A percentile compares a stretch with the other conserved stretches of the same genome.
Evolutionary conservation across 2,113 vertebrate species (phyloP).

Genomic region (Pelusios castaneus): DNA sequence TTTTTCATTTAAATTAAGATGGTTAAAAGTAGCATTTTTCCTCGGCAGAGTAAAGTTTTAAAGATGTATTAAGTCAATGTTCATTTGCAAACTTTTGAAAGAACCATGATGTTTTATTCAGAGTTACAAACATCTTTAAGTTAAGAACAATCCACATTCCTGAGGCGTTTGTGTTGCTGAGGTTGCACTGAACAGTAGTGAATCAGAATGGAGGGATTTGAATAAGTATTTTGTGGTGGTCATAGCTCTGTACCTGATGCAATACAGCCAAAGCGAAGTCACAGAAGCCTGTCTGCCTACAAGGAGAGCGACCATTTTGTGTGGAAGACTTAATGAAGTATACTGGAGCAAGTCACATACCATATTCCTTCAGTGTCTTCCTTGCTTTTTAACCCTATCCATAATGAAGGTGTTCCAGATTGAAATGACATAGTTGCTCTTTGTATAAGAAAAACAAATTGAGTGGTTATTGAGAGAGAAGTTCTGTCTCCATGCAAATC

Average conservation of each 20-base stretch:
- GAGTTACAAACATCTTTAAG: too few species aligned
- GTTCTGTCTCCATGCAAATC: not conserved
- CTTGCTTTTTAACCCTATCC: not conserved
- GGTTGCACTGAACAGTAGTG: not conserved
- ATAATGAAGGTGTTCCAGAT: not conserved
- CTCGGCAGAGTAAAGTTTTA: too few species aligned
- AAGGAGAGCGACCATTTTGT: constrained; percentile 33
- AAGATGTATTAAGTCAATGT: too few species aligned
- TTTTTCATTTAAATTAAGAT: too few species aligned
- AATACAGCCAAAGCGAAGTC: constrained; percentile 3
- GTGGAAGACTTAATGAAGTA: not conserved
- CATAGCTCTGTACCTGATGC: not conserved
- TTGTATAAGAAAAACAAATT: not conserved
- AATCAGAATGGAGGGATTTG: not conserved
- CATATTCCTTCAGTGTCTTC: not conserved
- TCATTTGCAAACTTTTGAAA: too few species aligned
- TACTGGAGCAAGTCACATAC: not conserved
- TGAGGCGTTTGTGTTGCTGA: too few species aligned
- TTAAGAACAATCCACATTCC: too few species aligned
- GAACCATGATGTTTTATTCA: too few species aligned
- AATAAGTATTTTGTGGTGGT: not conserved
- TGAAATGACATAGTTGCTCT: not conserved
- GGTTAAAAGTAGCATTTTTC: too few species aligned
- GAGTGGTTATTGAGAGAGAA: rapidly evolving
- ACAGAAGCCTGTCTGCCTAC: not conserved